Conservation (phyloP, 2,797 vertebrate genomes). For the Peromyscus melanophrys region DNA sequence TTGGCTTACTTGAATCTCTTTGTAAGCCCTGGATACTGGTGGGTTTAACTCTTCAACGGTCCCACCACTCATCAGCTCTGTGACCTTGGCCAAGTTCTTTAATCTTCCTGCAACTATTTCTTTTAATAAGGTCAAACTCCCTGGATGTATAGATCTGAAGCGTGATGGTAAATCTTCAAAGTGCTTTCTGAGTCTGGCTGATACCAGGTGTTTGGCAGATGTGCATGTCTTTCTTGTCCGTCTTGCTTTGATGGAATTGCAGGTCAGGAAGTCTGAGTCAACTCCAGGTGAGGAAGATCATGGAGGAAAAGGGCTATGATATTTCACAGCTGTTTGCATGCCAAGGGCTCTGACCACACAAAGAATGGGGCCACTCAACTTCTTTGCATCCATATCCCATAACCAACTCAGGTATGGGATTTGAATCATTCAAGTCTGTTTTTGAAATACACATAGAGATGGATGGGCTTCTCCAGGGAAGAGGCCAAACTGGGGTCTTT, state of each 20-base stretch:
- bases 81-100: slow-evolving; percentile 2
- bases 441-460: slow-evolving; percentile 47
- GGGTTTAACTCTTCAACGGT: not conserved
- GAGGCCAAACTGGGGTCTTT: slow-evolving; percentile 25
- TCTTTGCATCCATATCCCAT: not conserved
- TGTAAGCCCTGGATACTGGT: not conserved
- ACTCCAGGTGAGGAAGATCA: not conserved
- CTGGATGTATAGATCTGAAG: not conserved
- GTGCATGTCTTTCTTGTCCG: not conserved
- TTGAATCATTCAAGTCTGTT: slow-evolving; percentile 64
- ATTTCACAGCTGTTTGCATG: not conserved
- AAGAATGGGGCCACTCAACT: not conserved
- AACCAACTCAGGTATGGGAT: not conserved
- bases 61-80: not conserved
- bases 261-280: not conserved
- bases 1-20: not conserved
- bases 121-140: slow-evolving; percentile 44
- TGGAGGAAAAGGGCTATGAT: not conserved
- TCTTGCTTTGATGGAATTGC: slow-evolving; percentile 8
- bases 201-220: not conserved
- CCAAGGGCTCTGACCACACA: not conserved
- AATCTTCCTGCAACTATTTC: slow-evolving; percentile 44
- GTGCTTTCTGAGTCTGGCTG: not conserved
- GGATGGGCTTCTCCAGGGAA: slow-evolving; percentile 46
- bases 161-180: not conserved